Evolutionary conservation across 2,888 invertebrate genomes (phyloP).

Genomic region (Sinodicranocentrus sp.): DNA sequence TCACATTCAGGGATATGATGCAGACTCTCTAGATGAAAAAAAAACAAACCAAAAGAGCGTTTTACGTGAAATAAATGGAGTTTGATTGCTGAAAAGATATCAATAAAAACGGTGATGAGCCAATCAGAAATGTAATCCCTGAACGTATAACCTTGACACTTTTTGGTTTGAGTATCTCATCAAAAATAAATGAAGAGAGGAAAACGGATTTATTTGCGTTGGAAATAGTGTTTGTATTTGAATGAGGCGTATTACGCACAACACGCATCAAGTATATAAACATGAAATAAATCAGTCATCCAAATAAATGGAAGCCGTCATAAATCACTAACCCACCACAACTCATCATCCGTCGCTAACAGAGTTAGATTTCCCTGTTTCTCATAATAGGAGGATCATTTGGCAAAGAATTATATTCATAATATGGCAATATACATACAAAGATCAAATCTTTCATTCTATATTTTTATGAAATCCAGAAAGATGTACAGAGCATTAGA

Average conservation of each 20-base stretch:
- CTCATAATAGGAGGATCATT: too few species aligned
- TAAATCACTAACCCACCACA: constrained; percentile 47
- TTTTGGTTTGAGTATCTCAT: constrained; percentile 11
- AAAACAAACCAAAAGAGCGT: too few species aligned
- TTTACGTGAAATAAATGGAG: too few species aligned
- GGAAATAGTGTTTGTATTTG: constrained; percentile 6
- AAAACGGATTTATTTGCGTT: constrained; percentile 17
- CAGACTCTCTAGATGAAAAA: too few species aligned
- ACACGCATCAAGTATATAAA: constrained; percentile 3
- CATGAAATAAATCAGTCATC: constrained; percentile 40
- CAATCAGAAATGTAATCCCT: not conserved
- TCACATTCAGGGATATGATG: too few species aligned
- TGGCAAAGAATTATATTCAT: not conserved
- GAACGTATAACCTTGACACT: constrained; percentile 15
- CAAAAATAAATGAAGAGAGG: constrained; percentile 2
- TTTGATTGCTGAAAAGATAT: too few species aligned
- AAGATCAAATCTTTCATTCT: constrained; percentile 1
- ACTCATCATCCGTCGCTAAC: constrained; percentile 46
- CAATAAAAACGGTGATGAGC: not conserved
- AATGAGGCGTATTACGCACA: not conserved
- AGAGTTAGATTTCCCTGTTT: constrained; percentile 35
- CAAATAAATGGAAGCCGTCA: constrained; percentile 44
- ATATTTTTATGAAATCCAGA: too few species aligned
- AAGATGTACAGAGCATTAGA: too few species aligned
- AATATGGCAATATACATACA: not conserved